Base-by-base conservation (phyloP, 2,888 invertebrate species). In the Litoditis marina region DNA sequence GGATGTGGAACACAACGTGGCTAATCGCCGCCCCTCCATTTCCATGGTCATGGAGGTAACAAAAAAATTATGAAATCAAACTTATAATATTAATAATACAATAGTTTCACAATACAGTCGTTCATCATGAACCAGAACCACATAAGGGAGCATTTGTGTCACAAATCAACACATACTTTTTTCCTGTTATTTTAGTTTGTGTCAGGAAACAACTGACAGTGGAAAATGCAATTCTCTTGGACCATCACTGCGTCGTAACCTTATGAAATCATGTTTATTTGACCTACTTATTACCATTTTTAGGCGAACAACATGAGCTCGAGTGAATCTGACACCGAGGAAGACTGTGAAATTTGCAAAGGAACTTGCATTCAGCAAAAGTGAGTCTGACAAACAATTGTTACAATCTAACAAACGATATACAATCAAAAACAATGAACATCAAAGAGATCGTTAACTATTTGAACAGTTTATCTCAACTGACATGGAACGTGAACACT, bases 1-100 rank as follows among this genome's bases (percentile, higher is more conserved):
- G 36, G 73, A 75, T 54, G 69, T 75, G 1, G 69, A 69, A 34
- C n/a, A n/a, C n/a, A n/a, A n/a, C n/a, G n/a, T n/a, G n/a, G n/a
- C 68, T 0, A 70, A 69, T 57, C 69, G 73, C 25, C 65, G 75
- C 11, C 73, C 75, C 5, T 71, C 71, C 8, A 72, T 75, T 34
- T 73, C 72, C 34, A 73, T 75, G 71, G 75, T 75, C 16, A 68
- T 67, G 0, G 73, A 75, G 42, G 71, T 66, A 28, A 68, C 54
- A 46, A 63, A 44, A 19, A 44, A 25, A 39, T 22, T 22, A 11
- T 31, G 19, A 47, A 19, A 47, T 11, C 8, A 47, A 8, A 47
- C 8, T 13, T 27, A 8, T 19, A 13, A 51, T 54, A 22, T 54
- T 50, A 16, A 22, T 56, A 13, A 11, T 30, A n/a, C 1, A n/a